phyloP scores from a whole-genome alignment of 2,113 vertebrate genomes.

The Dipodomys spectabilis region DNA sequence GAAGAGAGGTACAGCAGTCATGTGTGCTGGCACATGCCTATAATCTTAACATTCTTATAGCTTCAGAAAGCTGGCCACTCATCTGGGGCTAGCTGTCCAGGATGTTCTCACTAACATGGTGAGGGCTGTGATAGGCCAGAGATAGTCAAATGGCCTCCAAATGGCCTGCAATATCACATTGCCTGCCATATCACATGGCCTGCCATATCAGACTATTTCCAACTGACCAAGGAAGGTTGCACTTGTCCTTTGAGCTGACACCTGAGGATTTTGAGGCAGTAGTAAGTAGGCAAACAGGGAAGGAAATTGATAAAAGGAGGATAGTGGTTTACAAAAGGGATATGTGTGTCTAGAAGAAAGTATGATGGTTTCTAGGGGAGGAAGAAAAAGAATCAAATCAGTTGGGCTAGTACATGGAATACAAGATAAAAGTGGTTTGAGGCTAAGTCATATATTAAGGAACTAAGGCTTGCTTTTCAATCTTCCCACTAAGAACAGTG shows the following conservation, averaged over 20 bases:
- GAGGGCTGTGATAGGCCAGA: background rate
- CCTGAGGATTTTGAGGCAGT: background rate
- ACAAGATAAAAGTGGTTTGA: background rate
- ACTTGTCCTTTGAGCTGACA: background rate
- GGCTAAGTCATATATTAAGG: background rate
- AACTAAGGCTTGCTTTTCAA: background rate
- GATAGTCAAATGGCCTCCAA: background rate
- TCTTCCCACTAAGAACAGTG: background rate
- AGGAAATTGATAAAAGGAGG: background rate
- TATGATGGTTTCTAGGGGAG: background rate
- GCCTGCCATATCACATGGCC: background rate
- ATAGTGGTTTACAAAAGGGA: background rate
- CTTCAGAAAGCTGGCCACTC: background rate
- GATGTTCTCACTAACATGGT: rapidly evolving
- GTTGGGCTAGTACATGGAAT: background rate
- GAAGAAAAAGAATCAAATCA: background rate
- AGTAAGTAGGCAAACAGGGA: background rate
- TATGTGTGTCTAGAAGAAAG: background rate
- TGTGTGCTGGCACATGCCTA: too few species aligned
- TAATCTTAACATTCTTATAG: background rate
- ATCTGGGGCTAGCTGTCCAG: rapidly evolving
- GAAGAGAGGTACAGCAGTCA: too few species aligned
- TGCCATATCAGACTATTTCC: background rate
- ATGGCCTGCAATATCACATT: background rate
- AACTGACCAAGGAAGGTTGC: background rate